A percentile compares a stretch with the other conserved stretches of the same genome.
phyloP scores from a whole-genome alignment of 2,113 vertebrate genomes.

The Pholis gunnellus region DNA sequence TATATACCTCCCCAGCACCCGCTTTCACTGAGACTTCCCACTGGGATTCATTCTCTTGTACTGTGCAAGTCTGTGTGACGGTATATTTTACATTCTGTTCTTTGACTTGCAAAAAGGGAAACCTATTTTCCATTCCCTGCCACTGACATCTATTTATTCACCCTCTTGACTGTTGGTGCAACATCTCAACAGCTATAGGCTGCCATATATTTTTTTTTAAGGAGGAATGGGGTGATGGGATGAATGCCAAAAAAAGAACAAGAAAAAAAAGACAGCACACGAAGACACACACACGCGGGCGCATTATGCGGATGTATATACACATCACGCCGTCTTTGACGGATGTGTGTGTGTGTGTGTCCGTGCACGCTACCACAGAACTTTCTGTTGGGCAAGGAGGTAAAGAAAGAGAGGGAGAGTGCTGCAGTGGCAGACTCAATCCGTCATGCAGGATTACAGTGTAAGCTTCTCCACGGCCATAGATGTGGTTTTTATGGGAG shows the following conservation, averaged over 20 bases:
- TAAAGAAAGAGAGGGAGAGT: conserved; percentile 67
- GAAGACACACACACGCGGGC: neutral
- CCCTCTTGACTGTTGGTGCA: conserved; percentile 50
- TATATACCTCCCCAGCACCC: conserved; percentile 54
- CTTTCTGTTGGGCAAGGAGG: conserved; percentile 60
- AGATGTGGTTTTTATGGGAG: conserved; percentile 80
- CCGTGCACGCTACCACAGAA: conserved; percentile 37
- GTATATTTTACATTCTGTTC: conserved; percentile 70
- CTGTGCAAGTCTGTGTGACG: conserved; percentile 55
- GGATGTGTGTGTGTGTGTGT: conserved; percentile 27
- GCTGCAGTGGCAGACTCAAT: conserved; percentile 79
- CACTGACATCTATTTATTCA: conserved; percentile 74
- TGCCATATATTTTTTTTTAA: conserved; percentile 43
- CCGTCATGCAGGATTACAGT: conserved; percentile 83
- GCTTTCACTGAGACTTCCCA: conserved; percentile 58
- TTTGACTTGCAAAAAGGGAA: conserved; percentile 52
- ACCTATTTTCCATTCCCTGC: conserved; percentile 65
- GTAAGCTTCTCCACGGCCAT: conserved; percentile 81
- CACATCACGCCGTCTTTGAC: conserved; percentile 26
- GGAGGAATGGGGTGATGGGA: conserved; percentile 9
- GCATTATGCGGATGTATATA: neutral
- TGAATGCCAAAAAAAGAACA: conserved; percentile 1
- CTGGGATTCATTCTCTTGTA: conserved; percentile 70
- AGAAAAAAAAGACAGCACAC: neutral
- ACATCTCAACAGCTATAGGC: conserved; percentile 54